Conservation (phyloP, 2,888 invertebrate species). For the Lasioglossum oenotherae region DNA sequence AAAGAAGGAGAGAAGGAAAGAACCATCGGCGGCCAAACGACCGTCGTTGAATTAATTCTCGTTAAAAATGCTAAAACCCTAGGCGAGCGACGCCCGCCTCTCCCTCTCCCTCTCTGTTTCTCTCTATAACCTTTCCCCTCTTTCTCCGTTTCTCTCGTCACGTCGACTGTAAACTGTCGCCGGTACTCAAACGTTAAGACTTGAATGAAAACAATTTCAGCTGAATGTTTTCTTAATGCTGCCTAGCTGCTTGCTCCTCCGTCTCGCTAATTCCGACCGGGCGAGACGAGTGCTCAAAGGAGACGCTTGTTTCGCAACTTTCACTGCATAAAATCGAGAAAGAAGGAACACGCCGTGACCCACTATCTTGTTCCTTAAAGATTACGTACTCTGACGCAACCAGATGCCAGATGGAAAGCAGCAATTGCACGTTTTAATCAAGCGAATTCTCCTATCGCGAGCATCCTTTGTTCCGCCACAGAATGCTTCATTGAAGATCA, state of each 20-base stretch:
- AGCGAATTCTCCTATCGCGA: background rate
- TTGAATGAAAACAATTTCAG: slow-evolving; percentile 3
- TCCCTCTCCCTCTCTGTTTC: background rate
- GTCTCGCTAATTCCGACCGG: slow-evolving; percentile 12
- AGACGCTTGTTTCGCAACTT: slow-evolving; percentile 7
- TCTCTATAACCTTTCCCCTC: background rate
- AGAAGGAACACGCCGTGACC: background rate
- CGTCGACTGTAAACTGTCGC: background rate
- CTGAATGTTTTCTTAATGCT: slow-evolving; percentile 12
- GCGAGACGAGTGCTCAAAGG: background rate
- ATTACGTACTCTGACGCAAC: background rate
- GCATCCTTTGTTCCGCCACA: background rate
- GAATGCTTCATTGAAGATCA: background rate
- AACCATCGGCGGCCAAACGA: background rate
- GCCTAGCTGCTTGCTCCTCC: background rate
- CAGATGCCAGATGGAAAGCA: background rate
- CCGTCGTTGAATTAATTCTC: slow-evolving; percentile 36
- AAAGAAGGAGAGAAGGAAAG: background rate
- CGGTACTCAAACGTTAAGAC: background rate
- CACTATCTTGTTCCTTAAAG: background rate
- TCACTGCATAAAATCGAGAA: slow-evolving; percentile 6
- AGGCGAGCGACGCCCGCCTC: background rate
- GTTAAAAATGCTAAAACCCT: slow-evolving; percentile 16
- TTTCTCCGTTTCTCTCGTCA: background rate
- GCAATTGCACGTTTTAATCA: background rate